Percentiles rank a stretch among this genome's conserved stretches.
These are phyloP conservation scores for Albula goreensis DNA, from an alignment of 2,113 vertebrate genomes.

Conservation along the genomic window DNA sequence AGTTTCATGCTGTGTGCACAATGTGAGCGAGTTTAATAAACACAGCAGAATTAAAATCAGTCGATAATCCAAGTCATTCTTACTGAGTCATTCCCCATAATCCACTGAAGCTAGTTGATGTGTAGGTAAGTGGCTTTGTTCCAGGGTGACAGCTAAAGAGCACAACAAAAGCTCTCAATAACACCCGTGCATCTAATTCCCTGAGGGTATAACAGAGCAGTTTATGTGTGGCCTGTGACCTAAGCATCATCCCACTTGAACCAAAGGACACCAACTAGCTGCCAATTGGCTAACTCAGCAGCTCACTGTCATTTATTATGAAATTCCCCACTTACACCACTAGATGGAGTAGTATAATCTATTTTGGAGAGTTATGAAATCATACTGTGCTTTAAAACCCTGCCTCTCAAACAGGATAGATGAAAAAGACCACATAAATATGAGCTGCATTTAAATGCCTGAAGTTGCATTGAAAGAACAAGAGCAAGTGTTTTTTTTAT, in stretches of 20 bases:
- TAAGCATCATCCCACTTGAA: neutral
- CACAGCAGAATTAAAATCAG: neutral
- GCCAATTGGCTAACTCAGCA: neutral
- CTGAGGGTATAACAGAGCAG: neutral
- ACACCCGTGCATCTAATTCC: neutral
- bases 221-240: neutral
- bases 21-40: neutral
- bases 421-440: neutral
- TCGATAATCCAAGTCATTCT: neutral
- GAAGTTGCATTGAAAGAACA: too few relatives aligned
- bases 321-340: neutral
- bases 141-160: neutral
- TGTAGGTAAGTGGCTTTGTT: too few relatives aligned
- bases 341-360: constrained; percentile 2
- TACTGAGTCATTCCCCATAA: neutral
- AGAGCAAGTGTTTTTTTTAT: too few relatives aligned
- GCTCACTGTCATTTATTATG: neutral
- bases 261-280: neutral
- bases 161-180: neutral
- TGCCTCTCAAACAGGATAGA: neutral
- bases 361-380: neutral
- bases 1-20: neutral
- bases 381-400: neutral
- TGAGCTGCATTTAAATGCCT: too few relatives aligned
- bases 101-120: neutral